Evolutionary conservation across 2,113 vertebrate species (phyloP).

Genomic region (Cinclus mexicanus): DNA sequence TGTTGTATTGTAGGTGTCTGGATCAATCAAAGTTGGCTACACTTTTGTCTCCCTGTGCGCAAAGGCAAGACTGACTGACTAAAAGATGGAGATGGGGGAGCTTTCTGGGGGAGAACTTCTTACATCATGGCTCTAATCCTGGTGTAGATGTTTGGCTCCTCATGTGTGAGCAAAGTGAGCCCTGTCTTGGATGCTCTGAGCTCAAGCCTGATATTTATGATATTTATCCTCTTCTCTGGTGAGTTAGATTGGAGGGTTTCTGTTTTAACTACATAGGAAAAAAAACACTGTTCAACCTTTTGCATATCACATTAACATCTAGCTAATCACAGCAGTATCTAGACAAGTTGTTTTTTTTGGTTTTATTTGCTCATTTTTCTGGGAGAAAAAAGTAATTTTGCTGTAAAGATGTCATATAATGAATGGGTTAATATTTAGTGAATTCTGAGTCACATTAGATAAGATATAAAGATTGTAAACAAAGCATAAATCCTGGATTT

Average conservation of each 20-base stretch:
- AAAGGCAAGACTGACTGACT: not conserved
- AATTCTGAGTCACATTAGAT: not conserved
- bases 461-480: not conserved
- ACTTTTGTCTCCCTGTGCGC: not conserved
- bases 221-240: not conserved
- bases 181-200: not conserved
- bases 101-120: not conserved
- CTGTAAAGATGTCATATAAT: not conserved
- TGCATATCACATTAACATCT: not conserved
- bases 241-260: not conserved
- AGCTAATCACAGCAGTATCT: not conserved
- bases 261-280: not conserved
- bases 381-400: not conserved
- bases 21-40: not conserved
- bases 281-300: not conserved
- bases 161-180: not conserved
- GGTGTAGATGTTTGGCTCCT: not conserved
- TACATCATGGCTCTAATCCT: not conserved
- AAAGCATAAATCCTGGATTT: not conserved
- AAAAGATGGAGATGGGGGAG: not conserved
- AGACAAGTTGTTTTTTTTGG: not conserved
- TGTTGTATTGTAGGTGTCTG: not conserved
- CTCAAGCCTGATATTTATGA: not conserved
- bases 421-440: constrained; percentile 8
- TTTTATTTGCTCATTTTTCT: not conserved